phyloP scores from a whole-genome alignment of 2,888 invertebrate species.

The Drosophila prolongata region DNA sequence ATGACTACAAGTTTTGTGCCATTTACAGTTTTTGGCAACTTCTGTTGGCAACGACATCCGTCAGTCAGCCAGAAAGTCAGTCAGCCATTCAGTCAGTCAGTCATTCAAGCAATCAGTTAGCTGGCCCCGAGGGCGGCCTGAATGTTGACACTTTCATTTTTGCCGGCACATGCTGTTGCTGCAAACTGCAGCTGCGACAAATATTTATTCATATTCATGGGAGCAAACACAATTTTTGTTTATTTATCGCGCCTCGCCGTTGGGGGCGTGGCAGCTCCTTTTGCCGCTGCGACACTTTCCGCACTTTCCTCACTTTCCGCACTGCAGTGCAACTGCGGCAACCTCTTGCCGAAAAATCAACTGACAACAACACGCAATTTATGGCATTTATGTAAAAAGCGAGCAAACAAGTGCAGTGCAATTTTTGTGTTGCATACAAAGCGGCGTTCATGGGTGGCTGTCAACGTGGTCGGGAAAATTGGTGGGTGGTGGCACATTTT shows the following conservation, averaged over 20 bases:
- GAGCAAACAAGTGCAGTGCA: conserved; percentile 35
- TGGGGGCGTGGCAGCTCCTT: conserved; percentile 25
- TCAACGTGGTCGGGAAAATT: conserved; percentile 6
- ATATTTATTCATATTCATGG: conserved; percentile 62
- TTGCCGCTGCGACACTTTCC: conserved; percentile 49
- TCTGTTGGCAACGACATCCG: conserved; percentile 47
- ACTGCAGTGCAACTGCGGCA: conserved; percentile 31
- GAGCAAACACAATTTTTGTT: conserved; percentile 41
- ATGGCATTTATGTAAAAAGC: conserved; percentile 58
- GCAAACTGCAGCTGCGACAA: conserved; percentile 48
- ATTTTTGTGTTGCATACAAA: conserved; percentile 56
- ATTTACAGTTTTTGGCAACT: conserved; percentile 38
- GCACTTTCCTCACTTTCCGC: conserved; percentile 48
- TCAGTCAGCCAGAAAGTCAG: conserved; percentile 36
- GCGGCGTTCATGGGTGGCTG: conserved; percentile 29
- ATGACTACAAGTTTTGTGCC: conserved; percentile 32
- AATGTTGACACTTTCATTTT: conserved; percentile 59
- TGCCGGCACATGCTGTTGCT: conserved; percentile 31
- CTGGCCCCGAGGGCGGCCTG: conserved; percentile 36
- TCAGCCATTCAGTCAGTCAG: conserved; percentile 32
- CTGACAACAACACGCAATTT: conserved; percentile 62
- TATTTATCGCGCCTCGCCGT: conserved; percentile 38
- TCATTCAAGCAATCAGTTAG: conserved; percentile 40
- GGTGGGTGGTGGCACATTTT: conserved; percentile 16
- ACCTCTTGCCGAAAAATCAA: conserved; percentile 44